Base-by-base conservation (phyloP, 1,140 invertebrate genomes). In the Halesus radiatus region DNA sequence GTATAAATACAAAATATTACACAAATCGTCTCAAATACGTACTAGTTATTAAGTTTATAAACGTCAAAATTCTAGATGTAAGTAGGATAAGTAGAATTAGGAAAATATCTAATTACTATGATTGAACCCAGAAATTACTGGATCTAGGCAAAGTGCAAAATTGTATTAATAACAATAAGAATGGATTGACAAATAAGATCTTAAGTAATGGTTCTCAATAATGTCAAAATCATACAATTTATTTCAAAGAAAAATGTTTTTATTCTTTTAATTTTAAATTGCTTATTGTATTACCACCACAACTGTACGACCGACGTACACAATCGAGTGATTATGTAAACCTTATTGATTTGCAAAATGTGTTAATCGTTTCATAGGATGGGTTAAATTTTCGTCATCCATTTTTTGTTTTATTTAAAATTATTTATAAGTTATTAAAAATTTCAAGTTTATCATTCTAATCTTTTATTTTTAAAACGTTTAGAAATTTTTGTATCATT, bases 11-110 rank as follows among this genome's bases (percentile, higher is more conserved):
- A 80, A 78, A 76, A 80, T 72, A 80, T 72, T 73, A 83, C 77
- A 81, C 79, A 79, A 81, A 83, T 83, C 82, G 82, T 83, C 82
- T 83, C 82, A 83, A 81, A 83, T 83, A 81, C 81, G 82, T 83
- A 83, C 82, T 83, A 83, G 82, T 54, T 81, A 73, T 56, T 83
- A 83, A 81, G 82, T 81, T 83, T 79, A 83, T 83, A 80, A 83
- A 83, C 81, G 81, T 80, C 77, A 83, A 70, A 81, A 81, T 81
- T 79, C 68, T 83, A 83, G 79, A 76, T 53, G 66, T 81, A 83
- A 79, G 82, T 81, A 68, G 70, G 16, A 5, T 78, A 77, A 73
- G 76, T 76, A 76, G 79, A 62, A 23, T 76, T 83, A 81, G 73
- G 66, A 70, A 77, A 64, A 64, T 81, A 80, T 83, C 64, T 73